phyloP scores from a whole-genome alignment of 2,888 invertebrate genomes.

The Agapostemon virescens region DNA sequence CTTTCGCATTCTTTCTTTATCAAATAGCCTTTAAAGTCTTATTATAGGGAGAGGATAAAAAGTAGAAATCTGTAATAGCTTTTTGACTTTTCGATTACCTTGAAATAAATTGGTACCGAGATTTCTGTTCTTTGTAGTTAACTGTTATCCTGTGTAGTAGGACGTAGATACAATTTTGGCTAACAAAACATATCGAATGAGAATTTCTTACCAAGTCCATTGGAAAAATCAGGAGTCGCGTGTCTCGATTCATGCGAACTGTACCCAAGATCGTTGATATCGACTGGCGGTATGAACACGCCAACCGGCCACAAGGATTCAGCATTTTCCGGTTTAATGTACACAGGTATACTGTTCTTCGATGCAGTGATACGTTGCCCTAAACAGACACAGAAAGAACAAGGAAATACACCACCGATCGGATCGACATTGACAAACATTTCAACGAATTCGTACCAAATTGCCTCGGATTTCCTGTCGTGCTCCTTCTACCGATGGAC shows the following conservation, averaged over 20 bases:
- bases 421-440: neutral
- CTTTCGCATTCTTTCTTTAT: neutral
- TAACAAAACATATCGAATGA: too few relatives aligned
- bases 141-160: too few relatives aligned
- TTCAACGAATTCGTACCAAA: slow-evolving; percentile 59
- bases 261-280: slow-evolving; percentile 79
- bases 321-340: slow-evolving; percentile 71
- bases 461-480: slow-evolving; percentile 48
- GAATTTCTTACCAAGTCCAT: slow-evolving; percentile 77
- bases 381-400: slow-evolving; percentile 5
- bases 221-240: slow-evolving; percentile 78
- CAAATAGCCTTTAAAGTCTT: neutral
- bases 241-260: slow-evolving; percentile 78
- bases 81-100: too few relatives aligned
- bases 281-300: slow-evolving; percentile 81
- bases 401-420: neutral
- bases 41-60: too few relatives aligned
- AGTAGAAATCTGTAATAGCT: too few relatives aligned
- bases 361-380: slow-evolving; percentile 39
- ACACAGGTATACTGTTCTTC: slow-evolving; percentile 3
- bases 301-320: slow-evolving; percentile 84
- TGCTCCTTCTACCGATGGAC: slow-evolving; percentile 71
- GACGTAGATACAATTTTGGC: too few relatives aligned
- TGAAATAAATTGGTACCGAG: neutral
- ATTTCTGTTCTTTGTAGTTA: neutral